A percentile compares a stretch with the other conserved stretches of the same genome.
Conservation (phyloP, 2,797 vertebrate genomes). For the Anguilla anguilla region DNA sequence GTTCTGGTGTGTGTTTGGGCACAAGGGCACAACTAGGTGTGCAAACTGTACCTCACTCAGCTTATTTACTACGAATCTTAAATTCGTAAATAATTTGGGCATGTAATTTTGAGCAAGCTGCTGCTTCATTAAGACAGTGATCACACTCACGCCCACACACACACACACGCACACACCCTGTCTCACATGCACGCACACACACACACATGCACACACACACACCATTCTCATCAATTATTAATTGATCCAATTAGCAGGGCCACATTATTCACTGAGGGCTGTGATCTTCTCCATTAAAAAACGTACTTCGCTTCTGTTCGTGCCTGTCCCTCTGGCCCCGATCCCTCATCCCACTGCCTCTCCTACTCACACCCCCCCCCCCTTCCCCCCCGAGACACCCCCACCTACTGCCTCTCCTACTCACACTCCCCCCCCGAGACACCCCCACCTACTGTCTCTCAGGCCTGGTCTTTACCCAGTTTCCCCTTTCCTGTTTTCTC, state of each 20-base stretch:
- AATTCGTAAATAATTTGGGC: neutral
- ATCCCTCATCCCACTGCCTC: constrained; percentile 38
- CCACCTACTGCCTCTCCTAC: neutral
- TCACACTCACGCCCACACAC: neutral
- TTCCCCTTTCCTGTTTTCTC: no score
- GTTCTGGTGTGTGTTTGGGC: neutral
- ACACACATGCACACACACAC: constrained; percentile 37
- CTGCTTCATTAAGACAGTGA: neutral
- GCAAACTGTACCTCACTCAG: neutral
- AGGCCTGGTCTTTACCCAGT: no score
- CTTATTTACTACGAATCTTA: neutral
- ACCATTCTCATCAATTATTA: constrained; percentile 77
- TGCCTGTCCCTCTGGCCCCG: neutral
- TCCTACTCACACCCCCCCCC: neutral
- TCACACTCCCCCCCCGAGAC: no score
- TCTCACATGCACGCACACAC: neutral
- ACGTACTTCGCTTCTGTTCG: constrained; percentile 46
- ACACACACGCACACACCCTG: neutral
- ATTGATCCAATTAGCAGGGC: constrained; percentile 78
- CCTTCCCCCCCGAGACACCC: neutral
- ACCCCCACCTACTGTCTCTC: no score
- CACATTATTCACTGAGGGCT: constrained; percentile 77
- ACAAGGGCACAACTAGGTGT: neutral
- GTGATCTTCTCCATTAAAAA: constrained; percentile 64
- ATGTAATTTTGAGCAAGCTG: neutral